Percentiles rank a stretch among this genome's conserved stretches.
Conservation (phyloP, 1,140 invertebrate species). For the Drosophila pandora region DNA sequence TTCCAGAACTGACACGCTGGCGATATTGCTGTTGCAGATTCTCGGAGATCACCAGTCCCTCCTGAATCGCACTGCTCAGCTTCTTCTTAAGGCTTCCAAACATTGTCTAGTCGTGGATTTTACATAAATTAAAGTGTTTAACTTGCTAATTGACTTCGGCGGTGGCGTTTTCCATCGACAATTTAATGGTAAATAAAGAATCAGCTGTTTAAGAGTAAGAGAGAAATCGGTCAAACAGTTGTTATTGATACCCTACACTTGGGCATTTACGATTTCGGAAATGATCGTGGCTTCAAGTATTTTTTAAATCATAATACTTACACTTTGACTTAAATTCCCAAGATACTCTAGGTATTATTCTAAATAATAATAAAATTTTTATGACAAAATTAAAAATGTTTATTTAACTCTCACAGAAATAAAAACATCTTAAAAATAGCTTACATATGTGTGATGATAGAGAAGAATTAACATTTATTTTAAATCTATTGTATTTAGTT, state of each 20-base stretch:
- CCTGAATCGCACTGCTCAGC: slow-evolving; percentile 71
- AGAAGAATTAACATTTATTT: not conserved
- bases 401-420: not conserved
- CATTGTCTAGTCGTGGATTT: slow-evolving; percentile 48
- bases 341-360: not conserved
- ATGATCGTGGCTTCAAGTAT: not conserved
- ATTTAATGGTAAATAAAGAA: slow-evolving; percentile 59
- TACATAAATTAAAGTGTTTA: slow-evolving; percentile 10
- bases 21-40: slow-evolving; percentile 77
- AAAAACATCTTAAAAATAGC: not conserved
- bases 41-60: slow-evolving; percentile 74
- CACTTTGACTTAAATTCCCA: not conserved
- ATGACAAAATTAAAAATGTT: not conserved
- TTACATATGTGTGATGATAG: not conserved
- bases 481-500: not conserved
- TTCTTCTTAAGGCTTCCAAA: slow-evolving; percentile 76
- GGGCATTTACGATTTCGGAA: not conserved
- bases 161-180: slow-evolving; percentile 14
- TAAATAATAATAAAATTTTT: not conserved
- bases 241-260: slow-evolving; percentile 3
- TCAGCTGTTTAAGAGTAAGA: slow-evolving; percentile 52
- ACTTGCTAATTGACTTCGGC: slow-evolving; percentile 31
- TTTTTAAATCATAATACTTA: not conserved
- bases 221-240: slow-evolving; percentile 20
- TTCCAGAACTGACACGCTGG: slow-evolving; percentile 62